Conservation (phyloP, 2,113 vertebrate genomes). For the Trinectes maculatus region DNA sequence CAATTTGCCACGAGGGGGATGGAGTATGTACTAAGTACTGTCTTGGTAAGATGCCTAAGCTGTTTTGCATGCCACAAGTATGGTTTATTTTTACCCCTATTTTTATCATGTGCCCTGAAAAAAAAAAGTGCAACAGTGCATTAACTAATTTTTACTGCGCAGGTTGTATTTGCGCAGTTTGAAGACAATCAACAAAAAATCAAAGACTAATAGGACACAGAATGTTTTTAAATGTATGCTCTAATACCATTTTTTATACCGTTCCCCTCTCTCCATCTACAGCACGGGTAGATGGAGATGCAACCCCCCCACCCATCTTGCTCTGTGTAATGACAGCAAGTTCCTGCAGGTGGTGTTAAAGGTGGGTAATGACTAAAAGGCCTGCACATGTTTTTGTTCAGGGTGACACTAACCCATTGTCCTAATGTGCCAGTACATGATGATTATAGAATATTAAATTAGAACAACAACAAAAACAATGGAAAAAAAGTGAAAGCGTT, state of each 20-base stretch:
- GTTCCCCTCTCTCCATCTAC: too few species aligned
- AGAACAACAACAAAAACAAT: background rate
- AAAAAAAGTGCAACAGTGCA: background rate
- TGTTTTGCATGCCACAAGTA: background rate
- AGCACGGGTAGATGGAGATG: too few species aligned
- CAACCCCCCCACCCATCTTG: too few species aligned
- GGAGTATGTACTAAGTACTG: too few species aligned
- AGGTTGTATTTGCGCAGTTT: too few species aligned
- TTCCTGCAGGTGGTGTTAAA: constrained; percentile 41
- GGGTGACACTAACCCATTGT: constrained; percentile 52
- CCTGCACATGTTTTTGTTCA: constrained; percentile 5
- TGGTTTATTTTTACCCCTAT: background rate
- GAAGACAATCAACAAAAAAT: too few species aligned
- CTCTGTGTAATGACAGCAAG: constrained; percentile 8
- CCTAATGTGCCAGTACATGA: constrained; percentile 30
- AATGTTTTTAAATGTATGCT: too few species aligned
- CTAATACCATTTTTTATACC: too few species aligned
- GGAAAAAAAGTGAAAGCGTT: background rate
- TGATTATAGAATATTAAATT: background rate
- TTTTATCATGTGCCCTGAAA: background rate
- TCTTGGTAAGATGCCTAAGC: background rate
- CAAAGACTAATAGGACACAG: too few species aligned
- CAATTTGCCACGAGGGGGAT: background rate
- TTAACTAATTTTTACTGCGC: too few species aligned
- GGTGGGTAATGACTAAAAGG: background rate